These are phyloP conservation scores for Theonella swinhoei DNA, from an alignment of 37 sponge, comb jelly and placozoan species.

Conservation along the genomic window DNA sequence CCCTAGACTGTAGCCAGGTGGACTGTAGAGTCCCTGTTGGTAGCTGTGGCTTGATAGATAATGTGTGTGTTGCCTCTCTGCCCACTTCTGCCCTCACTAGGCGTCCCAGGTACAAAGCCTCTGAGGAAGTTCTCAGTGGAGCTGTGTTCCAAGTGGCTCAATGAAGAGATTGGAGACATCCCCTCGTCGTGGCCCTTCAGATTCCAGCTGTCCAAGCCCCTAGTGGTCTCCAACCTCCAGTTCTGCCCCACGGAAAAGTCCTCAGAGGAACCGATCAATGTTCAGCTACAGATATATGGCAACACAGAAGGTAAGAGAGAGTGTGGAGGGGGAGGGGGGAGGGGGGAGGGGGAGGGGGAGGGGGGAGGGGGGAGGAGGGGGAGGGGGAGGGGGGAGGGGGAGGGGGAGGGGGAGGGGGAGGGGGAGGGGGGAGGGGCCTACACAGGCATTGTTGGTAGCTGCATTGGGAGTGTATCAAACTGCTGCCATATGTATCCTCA, in stretches of 20 bases:
- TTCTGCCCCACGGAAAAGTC: conserved; percentile 10
- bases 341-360: too few relatives aligned
- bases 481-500: conserved; percentile 2
- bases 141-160: conserved; percentile 17
- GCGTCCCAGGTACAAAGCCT: background rate
- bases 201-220: conserved; percentile 12
- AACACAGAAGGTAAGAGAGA: conserved; percentile 48
- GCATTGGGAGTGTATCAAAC: too few relatives aligned
- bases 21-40: background rate
- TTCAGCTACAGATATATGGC: conserved; percentile 56
- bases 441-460: too few relatives aligned
- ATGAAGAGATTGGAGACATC: background rate
- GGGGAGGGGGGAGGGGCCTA: too few relatives aligned
- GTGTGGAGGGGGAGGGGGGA: too few relatives aligned
- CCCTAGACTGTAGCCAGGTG: too few relatives aligned
- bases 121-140: conserved; percentile 6
- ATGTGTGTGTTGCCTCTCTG: background rate
- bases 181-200: conserved; percentile 28
- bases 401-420: too few relatives aligned
- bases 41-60: background rate
- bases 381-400: too few relatives aligned
- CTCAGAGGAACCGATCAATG: background rate
- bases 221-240: conserved; percentile 34
- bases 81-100: background rate
- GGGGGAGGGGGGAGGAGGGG: too few relatives aligned